Evolutionary conservation across 2,888 invertebrate species (phyloP).

Genomic region (Salpingus planirostris): DNA sequence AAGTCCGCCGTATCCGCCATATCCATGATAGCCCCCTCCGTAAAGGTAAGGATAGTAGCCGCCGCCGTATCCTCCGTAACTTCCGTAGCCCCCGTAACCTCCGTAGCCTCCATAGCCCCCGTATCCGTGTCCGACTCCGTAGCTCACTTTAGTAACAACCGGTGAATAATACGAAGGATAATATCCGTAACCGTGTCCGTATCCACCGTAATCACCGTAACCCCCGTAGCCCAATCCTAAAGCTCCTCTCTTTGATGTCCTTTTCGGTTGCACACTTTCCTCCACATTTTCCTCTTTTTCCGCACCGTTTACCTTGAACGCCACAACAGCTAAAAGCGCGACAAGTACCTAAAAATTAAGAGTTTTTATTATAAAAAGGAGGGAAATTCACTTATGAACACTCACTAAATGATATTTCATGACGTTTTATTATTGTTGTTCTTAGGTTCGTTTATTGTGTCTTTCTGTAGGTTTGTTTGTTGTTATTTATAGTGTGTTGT

Average conservation of each 20-base stretch:
- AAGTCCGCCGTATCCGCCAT: conserved; percentile 14
- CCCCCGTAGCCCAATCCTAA: conserved; percentile 22
- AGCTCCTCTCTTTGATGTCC: conserved; percentile 28
- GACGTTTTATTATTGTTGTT: no score
- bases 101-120: no score
- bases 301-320: no score
- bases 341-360: no score
- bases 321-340: conserved; percentile 8
- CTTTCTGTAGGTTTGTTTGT: no score
- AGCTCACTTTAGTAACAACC: conserved; percentile 8
- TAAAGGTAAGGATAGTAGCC: conserved; percentile 13
- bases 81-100: no score
- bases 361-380: no score
- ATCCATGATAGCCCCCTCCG: conserved; percentile 20
- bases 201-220: conserved; percentile 15
- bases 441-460: no score
- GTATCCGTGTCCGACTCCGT: conserved; percentile 11
- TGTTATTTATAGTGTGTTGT: no score
- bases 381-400: no score
- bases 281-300: conserved; percentile 15
- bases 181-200: conserved; percentile 19
- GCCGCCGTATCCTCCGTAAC: conserved; percentile 11
- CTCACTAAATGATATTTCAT: no score
- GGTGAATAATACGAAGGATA: conserved; percentile 14
- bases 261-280: conserved; percentile 22